These are phyloP conservation scores for Pachycephus smyrnensis DNA, from an alignment of 2,888 invertebrate genomes.

Conservation along the genomic window DNA sequence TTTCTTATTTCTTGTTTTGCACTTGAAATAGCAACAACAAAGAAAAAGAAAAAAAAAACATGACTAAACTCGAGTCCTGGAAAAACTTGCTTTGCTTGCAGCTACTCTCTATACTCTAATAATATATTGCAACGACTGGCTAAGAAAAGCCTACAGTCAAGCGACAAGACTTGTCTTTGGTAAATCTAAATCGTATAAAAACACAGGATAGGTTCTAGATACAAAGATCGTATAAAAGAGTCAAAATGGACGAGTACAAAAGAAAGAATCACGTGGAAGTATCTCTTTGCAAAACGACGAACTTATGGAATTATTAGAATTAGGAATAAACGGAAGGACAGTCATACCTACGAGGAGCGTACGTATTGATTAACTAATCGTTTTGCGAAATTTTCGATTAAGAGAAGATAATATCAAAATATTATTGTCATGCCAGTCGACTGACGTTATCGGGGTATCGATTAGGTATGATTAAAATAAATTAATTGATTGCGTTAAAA, in stretches of 20 bases:
- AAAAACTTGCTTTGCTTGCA: not conserved
- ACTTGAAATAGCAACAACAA: not conserved
- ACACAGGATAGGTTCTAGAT: not conserved
- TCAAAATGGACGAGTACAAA: not conserved
- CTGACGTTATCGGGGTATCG: not conserved
- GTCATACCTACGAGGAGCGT: not conserved
- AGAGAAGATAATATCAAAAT: not conserved
- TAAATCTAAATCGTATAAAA: not conserved
- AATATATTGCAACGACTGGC: not conserved
- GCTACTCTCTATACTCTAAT: not conserved
- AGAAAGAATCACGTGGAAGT: not conserved
- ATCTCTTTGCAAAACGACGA: not conserved
- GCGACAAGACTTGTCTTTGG: not conserved
- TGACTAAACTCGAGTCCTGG: not conserved
- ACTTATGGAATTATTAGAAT: not conserved
- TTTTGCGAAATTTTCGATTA: not conserved
- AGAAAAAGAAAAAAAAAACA: not conserved
- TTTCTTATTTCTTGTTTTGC: not conserved
- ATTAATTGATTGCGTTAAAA: not conserved
- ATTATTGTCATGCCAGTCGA: constrained; percentile 6
- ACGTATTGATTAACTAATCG: not conserved
- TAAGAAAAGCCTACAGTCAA: not conserved
- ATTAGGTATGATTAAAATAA: constrained; percentile 9
- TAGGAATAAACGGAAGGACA: not conserved
- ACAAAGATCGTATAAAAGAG: not conserved